phyloP scores from a whole-genome alignment of 2,113 vertebrate genomes.

The Acrocephalus arundinaceus region DNA sequence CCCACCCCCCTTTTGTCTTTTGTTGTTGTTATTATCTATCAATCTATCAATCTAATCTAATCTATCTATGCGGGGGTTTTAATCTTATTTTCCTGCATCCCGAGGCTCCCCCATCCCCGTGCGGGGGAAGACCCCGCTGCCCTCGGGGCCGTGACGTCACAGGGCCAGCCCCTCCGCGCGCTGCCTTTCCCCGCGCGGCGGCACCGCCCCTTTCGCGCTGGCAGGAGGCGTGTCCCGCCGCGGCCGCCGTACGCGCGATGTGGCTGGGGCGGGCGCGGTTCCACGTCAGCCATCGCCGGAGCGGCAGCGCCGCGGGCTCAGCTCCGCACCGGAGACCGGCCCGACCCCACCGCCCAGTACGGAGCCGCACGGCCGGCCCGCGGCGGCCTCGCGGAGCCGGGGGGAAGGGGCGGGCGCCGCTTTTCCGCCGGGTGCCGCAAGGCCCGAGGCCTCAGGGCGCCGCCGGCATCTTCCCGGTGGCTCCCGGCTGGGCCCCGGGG shows the following conservation, averaged over 20 bases:
- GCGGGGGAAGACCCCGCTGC: neutral
- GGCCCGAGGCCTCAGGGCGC: neutral
- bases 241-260: conserved; percentile 66
- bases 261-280: conserved; percentile 30
- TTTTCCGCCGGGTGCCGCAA: neutral
- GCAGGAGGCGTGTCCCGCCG: conserved; percentile 10
- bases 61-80: too few relatives aligned
- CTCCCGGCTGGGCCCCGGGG: neutral
- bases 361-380: neutral
- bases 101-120: rapidly evolving
- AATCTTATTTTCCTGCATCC: neutral
- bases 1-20: neutral
- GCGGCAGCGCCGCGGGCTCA: neutral
- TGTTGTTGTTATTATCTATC: neutral
- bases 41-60: neutral
- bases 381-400: too few relatives aligned
- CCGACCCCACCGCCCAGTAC: neutral
- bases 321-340: neutral
- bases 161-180: rapidly evolving
- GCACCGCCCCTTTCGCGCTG: neutral
- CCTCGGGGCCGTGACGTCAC: neutral
- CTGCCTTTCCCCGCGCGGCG: too few relatives aligned
- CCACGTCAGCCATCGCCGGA: conserved; percentile 75
- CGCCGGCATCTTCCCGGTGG: neutral
- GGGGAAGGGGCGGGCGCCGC: too few relatives aligned